Conservation (phyloP, 2,888 invertebrate genomes). For the Baccha elongata region DNA sequence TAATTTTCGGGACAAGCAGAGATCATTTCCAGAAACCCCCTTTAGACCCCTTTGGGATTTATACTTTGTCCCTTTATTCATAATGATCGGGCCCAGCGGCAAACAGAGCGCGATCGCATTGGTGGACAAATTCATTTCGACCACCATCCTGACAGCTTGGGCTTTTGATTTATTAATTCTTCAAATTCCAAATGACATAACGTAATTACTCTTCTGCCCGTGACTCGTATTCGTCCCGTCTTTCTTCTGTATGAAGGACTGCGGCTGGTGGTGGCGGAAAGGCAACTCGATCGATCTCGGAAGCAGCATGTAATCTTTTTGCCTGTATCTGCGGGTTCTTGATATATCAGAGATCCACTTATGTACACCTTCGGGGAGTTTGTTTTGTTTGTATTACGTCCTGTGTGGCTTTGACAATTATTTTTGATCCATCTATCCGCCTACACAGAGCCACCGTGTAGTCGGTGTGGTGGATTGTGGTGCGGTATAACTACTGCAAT, state of each 20-base stretch:
- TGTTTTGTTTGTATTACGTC: slow-evolving; percentile 46
- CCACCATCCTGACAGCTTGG: slow-evolving; percentile 68
- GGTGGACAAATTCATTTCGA: slow-evolving; percentile 71
- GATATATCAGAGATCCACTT: slow-evolving; percentile 62
- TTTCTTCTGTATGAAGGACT: background rate
- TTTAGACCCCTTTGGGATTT: background rate
- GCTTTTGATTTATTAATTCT: slow-evolving; percentile 72
- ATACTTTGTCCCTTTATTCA: slow-evolving; percentile 35
- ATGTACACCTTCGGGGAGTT: slow-evolving; percentile 63
- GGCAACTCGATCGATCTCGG: slow-evolving; percentile 63
- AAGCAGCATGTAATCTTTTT: slow-evolving; percentile 64
- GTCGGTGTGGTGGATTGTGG: background rate
- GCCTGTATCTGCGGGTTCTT: slow-evolving; percentile 54
- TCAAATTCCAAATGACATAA: slow-evolving; percentile 71
- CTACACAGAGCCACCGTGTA: slow-evolving; percentile 40
- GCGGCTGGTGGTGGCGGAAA: slow-evolving; percentile 15
- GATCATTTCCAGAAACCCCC: slow-evolving; percentile 5
- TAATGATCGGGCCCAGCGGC: slow-evolving; percentile 39
- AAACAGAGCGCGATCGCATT: slow-evolving; percentile 39
- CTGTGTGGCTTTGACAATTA: slow-evolving; percentile 70
- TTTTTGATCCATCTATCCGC: slow-evolving; percentile 69
- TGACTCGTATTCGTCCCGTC: background rate
- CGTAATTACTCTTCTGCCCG: slow-evolving; percentile 72
- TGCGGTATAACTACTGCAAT: slow-evolving; percentile 35
- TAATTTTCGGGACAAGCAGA: slow-evolving; percentile 64